phyloP scores from a whole-genome alignment of 2,113 vertebrate species.

The Ptyas mucosa region DNA sequence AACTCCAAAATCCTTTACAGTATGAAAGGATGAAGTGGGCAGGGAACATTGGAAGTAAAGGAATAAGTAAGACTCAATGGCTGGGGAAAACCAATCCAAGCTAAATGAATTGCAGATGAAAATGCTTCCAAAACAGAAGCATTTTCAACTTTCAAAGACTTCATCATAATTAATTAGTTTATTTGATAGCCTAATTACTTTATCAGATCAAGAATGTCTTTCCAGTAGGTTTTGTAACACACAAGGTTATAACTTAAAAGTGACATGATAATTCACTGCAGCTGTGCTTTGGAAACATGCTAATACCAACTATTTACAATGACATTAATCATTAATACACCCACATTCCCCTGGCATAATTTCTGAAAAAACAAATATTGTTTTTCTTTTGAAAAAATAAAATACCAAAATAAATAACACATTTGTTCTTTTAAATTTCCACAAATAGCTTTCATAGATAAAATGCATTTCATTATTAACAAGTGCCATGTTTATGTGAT shows the following conservation, averaged over 20 bases:
- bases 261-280: conserved; percentile 44
- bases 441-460: neutral
- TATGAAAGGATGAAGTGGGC: neutral
- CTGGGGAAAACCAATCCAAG: neutral
- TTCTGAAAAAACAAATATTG: conserved; percentile 45
- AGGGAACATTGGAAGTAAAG: neutral
- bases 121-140: neutral
- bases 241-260: conserved; percentile 44
- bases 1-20: neutral
- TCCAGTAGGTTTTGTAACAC: conserved; percentile 52
- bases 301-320: conserved; percentile 49
- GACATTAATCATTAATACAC: conserved; percentile 42
- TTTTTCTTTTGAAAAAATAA: conserved; percentile 40
- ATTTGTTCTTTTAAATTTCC: conserved; percentile 10
- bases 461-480: neutral
- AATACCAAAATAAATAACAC: neutral
- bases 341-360: conserved; percentile 30
- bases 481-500: neutral
- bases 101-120: neutral
- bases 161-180: neutral
- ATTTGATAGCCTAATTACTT: conserved; percentile 48
- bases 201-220: conserved; percentile 53
- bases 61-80: neutral
- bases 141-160: neutral
- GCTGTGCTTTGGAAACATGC: conserved; percentile 50